A percentile compares a stretch with the other conserved stretches of the same genome.
Conservation (phyloP, 2,888 invertebrate genomes). For the Conus canariensis region DNA sequence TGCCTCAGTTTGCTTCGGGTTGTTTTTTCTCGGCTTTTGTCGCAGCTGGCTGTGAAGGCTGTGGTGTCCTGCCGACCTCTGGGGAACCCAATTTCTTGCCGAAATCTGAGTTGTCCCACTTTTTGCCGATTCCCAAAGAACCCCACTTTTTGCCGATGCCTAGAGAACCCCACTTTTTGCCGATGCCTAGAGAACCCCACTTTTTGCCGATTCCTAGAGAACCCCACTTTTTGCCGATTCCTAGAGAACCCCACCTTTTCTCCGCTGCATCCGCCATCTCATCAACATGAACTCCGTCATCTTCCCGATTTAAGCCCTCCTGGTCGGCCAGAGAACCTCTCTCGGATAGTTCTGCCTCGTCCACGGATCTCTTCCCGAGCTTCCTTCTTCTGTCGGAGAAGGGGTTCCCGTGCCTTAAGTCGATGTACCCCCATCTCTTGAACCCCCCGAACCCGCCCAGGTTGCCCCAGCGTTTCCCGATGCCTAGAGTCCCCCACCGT, state of each 20-base stretch:
- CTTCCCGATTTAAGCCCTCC: not conserved
- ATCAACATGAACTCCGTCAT: not conserved
- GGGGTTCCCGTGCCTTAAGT: not conserved
- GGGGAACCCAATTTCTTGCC: slow-evolving; percentile 19
- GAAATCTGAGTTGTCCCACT: not conserved
- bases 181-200: slow-evolving; percentile 3
- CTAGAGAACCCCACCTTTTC: not conserved
- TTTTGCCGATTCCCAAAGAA: too few species aligned
- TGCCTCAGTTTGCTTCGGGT: too few species aligned
- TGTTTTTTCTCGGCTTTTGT: too few species aligned
- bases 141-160: too few species aligned
- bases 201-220: too few species aligned
- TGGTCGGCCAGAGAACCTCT: not conserved
- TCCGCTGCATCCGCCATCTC: not conserved
- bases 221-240: too few species aligned
- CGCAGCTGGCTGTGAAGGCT: too few species aligned
- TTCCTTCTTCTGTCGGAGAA: not conserved
- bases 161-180: not conserved
- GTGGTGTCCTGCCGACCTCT: not conserved
- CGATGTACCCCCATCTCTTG: not conserved
- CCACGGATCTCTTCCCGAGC: not conserved
- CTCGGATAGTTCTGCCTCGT: not conserved
- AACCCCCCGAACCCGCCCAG: slow-evolving; percentile 1
- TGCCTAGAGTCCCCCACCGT: slow-evolving; percentile 24
- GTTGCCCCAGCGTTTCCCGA: slow-evolving; percentile 26